A percentile compares a stretch with the other conserved stretches of the same genome.
These are phyloP conservation scores for Spodoptera litura DNA, from an alignment of 1,140 invertebrate genomes.

Conservation along the genomic window DNA sequence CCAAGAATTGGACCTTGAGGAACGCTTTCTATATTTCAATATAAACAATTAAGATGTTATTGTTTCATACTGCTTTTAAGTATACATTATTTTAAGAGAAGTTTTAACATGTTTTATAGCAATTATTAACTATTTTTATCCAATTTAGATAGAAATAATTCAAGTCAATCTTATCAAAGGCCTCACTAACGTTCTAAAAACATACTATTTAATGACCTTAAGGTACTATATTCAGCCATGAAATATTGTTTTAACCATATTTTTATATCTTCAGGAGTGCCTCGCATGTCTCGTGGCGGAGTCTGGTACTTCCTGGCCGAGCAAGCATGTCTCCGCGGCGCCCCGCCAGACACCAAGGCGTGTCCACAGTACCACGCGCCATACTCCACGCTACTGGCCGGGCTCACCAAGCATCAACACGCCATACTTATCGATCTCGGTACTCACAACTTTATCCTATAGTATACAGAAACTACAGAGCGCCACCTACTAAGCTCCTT, in stretches of 20 bases:
- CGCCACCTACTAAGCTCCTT: no score
- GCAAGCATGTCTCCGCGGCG: conserved; percentile 90
- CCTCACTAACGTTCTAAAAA: no score
- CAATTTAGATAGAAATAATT: no score
- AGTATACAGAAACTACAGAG: no score
- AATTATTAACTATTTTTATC: no score
- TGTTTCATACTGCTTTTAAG: no score
- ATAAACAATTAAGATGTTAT: background rate
- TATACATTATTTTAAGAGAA: no score
- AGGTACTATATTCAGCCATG: no score
- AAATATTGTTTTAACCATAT: no score
- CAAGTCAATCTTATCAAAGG: no score
- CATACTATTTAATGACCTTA: no score
- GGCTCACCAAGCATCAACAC: conserved; percentile 97
- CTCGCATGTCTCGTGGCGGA: conserved; percentile 93
- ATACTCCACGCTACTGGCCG: conserved; percentile 93
- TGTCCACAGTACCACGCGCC: conserved; percentile 92
- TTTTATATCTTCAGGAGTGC: conserved; percentile 89
- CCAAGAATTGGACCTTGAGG: background rate
- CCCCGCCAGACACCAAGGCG: conserved; percentile 89
- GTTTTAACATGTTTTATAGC: no score
- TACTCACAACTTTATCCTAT: conserved; percentile 65
- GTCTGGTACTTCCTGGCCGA: conserved; percentile 96
- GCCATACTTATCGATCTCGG: conserved; percentile 94
- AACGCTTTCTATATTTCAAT: background rate